These are phyloP conservation scores for Auanema sp. DNA, from an alignment of 2,888 invertebrate genomes.

Conservation along the genomic window DNA sequence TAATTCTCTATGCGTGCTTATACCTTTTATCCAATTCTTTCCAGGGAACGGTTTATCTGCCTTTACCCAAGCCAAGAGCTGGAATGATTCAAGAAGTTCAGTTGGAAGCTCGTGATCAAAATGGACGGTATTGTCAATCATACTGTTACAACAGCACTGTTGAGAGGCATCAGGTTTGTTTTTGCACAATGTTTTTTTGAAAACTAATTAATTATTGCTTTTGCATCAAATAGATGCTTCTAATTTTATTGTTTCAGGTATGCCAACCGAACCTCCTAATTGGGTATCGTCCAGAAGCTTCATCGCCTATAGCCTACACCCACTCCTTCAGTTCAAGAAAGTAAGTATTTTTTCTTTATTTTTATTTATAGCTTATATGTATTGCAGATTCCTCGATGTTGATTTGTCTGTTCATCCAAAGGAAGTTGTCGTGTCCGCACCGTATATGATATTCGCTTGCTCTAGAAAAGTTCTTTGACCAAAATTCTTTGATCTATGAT, in stretches of 20 bases:
- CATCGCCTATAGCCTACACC: conserved; percentile 37
- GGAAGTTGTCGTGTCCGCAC: conserved; percentile 38
- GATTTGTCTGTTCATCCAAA: conserved; percentile 57
- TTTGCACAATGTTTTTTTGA: not conserved
- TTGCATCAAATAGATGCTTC: not conserved
- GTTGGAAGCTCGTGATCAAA: conserved; percentile 55
- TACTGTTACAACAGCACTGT: conserved; percentile 57
- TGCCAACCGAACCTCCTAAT: conserved; percentile 52
- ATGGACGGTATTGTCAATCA: conserved; percentile 61
- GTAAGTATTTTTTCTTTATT: conserved; percentile 22
- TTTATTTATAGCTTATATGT: conserved; percentile 35
- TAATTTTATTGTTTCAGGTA: conserved; percentile 35
- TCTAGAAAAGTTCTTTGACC: conserved; percentile 42
- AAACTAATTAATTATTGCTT: not conserved
- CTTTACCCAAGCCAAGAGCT: conserved; percentile 53
- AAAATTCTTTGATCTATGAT: not conserved
- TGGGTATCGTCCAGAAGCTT: conserved; percentile 36
- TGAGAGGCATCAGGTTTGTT: conserved; percentile 54
- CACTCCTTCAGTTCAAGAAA: conserved; percentile 38
- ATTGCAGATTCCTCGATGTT: conserved; percentile 45
- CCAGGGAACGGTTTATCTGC: conserved; percentile 56
- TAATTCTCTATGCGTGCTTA: too few species aligned
- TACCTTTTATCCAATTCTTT: not conserved
- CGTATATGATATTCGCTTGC: conserved; percentile 59
- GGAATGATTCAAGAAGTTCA: conserved; percentile 41